Evolutionary conservation across 2,888 invertebrate species (phyloP).

Genomic region (Caenorhabditis zanzibari): DNA sequence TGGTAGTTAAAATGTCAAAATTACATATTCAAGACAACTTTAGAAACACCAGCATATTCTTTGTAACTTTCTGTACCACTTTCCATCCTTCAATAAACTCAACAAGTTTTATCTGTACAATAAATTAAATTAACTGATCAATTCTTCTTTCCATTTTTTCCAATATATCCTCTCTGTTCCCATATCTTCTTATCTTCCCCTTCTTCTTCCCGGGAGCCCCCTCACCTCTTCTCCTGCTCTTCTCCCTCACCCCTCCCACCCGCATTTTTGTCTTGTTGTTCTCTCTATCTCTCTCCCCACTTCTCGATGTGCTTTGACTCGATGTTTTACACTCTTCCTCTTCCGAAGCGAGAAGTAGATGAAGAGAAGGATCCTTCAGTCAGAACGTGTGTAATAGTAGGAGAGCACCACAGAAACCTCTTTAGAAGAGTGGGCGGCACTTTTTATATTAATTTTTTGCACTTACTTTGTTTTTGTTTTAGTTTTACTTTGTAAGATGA

Average conservation of each 20-base stretch:
- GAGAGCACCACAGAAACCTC: constrained; percentile 53
- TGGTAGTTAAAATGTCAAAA: too few species aligned
- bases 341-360: constrained; percentile 42
- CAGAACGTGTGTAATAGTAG: constrained; percentile 66
- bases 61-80: not conserved
- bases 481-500: not conserved
- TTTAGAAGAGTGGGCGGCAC: constrained; percentile 57
- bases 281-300: constrained; percentile 41
- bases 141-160: constrained; percentile 8
- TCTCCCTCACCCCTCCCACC: constrained; percentile 22
- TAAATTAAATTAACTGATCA: constrained; percentile 35
- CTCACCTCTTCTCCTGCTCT: constrained; percentile 40
- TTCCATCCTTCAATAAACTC: not conserved
- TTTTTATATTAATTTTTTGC: constrained; percentile 63
- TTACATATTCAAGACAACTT: too few species aligned
- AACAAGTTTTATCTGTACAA: not conserved
- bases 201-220: constrained; percentile 17
- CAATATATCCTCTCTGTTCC: constrained; percentile 43
- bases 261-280: constrained; percentile 58
- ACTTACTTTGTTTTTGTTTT: constrained; percentile 31
- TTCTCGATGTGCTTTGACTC: constrained; percentile 44
- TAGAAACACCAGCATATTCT: too few species aligned
- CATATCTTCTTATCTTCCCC: constrained; percentile 23
- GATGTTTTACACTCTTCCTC: constrained; percentile 58
- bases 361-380: constrained; percentile 11